Evolutionary conservation across 2,888 invertebrate species (phyloP), one percentile per base, ranked within the genome.

Genomic region (Eupithecia inturbata): DNA sequence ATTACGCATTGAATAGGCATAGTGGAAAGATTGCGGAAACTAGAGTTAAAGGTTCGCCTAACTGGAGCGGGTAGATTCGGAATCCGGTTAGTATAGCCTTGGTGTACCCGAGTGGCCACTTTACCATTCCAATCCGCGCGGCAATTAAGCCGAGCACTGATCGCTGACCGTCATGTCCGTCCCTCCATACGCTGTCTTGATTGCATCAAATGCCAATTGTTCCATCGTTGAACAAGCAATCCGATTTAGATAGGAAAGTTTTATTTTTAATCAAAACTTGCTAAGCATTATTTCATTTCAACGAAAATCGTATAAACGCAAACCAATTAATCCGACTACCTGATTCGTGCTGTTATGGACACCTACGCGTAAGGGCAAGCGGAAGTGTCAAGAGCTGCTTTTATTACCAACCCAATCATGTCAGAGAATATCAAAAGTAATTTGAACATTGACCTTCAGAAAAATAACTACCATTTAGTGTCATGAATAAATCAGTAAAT

Each of bases 41-140:
- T 88, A 84, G 85, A 87, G 87, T 88, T 89, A 89, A 91, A 93
- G 90, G 92, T 92, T 90, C 87, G 89, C 87, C 90, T 92, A 92
- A 92, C 92, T 92, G 91, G 92, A 92, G 91, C 91, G 91, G 87
- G 87, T 89, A 89, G 90, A 91, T 87, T 91, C 87, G 89, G 89
- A 93, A 93, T 94, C 94, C 93, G 93, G 94, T 93, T 90, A 87
- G 86, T 84, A 82, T 90, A 92, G 91, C 93, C 94, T 94, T 93
- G 93, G 90, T 89, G 84, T 88, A 88, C 85, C 87, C 87, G 88
- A 92, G 91, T 91, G 90, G 89, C 91, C 92, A 93, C 93, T 93
- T 92, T 90, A 92, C 92, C 92, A 87, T 88, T 93, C 93, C 91
- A 93, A 92, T 92, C 90, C 87, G 85, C 80, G 84, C 88, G 85